phyloP scores from a whole-genome alignment of 2,888 invertebrate species.

The Salticus scenicus region DNA sequence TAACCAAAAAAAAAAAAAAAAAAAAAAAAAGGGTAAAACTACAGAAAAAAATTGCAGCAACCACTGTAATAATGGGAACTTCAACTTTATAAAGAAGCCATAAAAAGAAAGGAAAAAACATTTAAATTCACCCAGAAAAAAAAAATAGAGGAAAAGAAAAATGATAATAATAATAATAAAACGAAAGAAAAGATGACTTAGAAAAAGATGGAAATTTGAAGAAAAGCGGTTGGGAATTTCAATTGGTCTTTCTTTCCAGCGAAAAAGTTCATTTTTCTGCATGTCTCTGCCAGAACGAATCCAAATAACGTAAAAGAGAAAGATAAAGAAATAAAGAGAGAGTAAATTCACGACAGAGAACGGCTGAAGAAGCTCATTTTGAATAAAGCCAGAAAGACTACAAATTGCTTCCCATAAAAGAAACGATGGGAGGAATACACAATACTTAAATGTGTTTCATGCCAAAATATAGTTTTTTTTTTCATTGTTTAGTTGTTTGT shows the following conservation, averaged over 20 bases:
- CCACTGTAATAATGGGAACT: conserved; percentile 44
- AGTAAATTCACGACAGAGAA: conserved; percentile 27
- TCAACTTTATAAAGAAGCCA: conserved; percentile 56
- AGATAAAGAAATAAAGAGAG: conserved; percentile 23
- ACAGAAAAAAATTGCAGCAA: too few species aligned
- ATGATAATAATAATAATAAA: conserved; percentile 63
- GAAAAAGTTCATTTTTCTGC: conserved; percentile 62
- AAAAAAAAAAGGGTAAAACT: conserved; percentile 17
- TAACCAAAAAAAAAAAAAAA: not conserved
- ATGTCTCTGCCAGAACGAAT: conserved; percentile 42
- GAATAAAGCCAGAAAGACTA: conserved; percentile 53
- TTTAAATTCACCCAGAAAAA: conserved; percentile 30
- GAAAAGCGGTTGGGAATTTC: conserved; percentile 54
- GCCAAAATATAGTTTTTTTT: too few species aligned
- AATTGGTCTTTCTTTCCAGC: conserved; percentile 43
- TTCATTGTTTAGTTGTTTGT: too few species aligned
- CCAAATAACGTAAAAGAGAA: conserved; percentile 41
- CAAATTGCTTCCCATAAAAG: conserved; percentile 62
- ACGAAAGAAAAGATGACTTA: conserved; percentile 18
- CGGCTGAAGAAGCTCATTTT: conserved; percentile 53
- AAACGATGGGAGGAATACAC: not conserved
- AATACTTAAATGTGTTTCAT: conserved; percentile 15
- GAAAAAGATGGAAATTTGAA: conserved; percentile 23
- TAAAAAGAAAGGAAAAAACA: conserved; percentile 48
- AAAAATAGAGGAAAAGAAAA: conserved; percentile 23